Percentiles rank a stretch among this genome's conserved stretches.
Conservation (phyloP, 2,797 vertebrate genomes). For the Menidia menidia region DNA sequence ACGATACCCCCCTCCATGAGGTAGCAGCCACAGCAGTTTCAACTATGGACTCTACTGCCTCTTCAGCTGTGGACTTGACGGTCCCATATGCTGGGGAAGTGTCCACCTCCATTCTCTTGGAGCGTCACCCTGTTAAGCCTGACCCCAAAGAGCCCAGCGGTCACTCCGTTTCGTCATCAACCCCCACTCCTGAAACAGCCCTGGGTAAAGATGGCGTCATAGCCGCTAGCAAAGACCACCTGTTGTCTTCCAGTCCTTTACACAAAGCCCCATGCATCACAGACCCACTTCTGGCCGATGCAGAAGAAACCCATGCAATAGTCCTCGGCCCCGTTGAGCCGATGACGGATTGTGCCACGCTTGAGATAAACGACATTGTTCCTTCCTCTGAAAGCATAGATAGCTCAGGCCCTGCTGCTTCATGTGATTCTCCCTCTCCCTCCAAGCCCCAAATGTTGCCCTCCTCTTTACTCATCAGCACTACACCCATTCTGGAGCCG, state of each 20-base stretch:
- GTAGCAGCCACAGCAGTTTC: conserved; percentile 81
- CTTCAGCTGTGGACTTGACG: conserved; percentile 77
- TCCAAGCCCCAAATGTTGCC: conserved; percentile 31
- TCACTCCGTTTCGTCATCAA: conserved; percentile 45
- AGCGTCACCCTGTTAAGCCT: conserved; percentile 32
- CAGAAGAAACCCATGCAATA: conserved; percentile 48
- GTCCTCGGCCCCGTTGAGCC: conserved; percentile 29
- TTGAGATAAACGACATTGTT: conserved; percentile 28
- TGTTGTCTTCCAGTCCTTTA: conserved; percentile 68
- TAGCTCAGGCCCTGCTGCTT: conserved; percentile 9
- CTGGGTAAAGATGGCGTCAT: conserved; percentile 37
- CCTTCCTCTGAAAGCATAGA: conserved; percentile 29
- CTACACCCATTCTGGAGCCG: conserved; percentile 59
- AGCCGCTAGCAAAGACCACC: conserved; percentile 54
- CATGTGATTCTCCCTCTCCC: conserved; percentile 30
- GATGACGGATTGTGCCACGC: background rate
- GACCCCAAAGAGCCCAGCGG: conserved; percentile 59
- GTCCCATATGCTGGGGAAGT: conserved; percentile 36
- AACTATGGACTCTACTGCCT: conserved; percentile 88
- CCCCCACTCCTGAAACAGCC: conserved; percentile 9
- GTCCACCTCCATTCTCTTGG: conserved; percentile 25
- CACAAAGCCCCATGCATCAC: conserved; percentile 52
- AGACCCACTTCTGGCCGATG: conserved; percentile 62
- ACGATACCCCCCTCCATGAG: conserved; percentile 82
- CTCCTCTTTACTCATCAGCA: conserved; percentile 49